A percentile compares a stretch with the other conserved stretches of the same genome.
These are phyloP conservation scores for Leptinotarsa peninsularis DNA, from an alignment of 2,888 invertebrate species.

Conservation along the genomic window DNA sequence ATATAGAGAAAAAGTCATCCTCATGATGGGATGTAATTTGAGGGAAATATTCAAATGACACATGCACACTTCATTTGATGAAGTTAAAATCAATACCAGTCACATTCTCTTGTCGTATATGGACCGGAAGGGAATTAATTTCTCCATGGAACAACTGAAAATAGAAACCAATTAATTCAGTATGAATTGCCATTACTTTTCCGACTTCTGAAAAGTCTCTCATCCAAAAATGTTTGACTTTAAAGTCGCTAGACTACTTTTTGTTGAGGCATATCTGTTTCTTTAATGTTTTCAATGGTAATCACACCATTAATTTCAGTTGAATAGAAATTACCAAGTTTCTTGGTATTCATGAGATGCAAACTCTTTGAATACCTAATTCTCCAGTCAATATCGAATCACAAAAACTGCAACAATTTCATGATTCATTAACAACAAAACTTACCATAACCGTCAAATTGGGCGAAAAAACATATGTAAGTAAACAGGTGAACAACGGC, in stretches of 20 bases:
- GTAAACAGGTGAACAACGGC: conserved; percentile 5
- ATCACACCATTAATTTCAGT: too few species aligned
- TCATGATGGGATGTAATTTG: neutral
- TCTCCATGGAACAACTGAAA: too few species aligned
- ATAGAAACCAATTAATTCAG: too few species aligned
- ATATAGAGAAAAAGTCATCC: too few species aligned
- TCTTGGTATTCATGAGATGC: neutral
- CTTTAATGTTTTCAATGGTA: too few species aligned
- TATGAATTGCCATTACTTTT: too few species aligned
- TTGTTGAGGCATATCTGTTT: too few species aligned
- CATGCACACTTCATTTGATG: neutral
- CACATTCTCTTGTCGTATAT: neutral
- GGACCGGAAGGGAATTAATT: neutral
- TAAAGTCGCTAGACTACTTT: too few species aligned
- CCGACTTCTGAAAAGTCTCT: too few species aligned
- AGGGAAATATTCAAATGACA: neutral
- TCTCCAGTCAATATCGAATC: neutral
- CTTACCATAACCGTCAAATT: neutral
- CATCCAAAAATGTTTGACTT: too few species aligned
- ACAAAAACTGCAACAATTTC: neutral
- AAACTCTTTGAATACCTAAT: neutral
- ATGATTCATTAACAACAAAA: neutral
- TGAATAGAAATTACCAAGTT: neutral
- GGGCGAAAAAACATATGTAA: conserved; percentile 19
- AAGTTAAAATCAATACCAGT: conserved; percentile 1